Conservation (phyloP, 1,140 invertebrate species). For the Pseudomyrmex gracilis region DNA sequence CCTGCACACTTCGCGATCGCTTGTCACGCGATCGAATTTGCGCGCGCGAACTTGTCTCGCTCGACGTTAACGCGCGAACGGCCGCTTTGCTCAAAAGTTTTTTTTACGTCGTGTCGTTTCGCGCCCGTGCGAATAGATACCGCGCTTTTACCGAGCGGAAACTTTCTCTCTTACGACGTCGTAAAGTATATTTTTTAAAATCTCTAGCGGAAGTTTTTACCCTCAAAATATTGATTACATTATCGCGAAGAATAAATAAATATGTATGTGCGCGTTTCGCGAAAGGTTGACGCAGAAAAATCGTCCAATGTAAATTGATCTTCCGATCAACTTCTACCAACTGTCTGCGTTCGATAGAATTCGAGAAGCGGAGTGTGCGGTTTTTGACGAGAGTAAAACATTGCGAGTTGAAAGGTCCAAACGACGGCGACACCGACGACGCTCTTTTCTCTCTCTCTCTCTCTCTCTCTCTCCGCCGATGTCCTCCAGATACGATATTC, state of each 20-base stretch:
- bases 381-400: slow-evolving; percentile 31
- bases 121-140: not conserved
- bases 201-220: not conserved
- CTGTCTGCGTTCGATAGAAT: not conserved
- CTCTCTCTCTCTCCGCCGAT: no score
- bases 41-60: slow-evolving; percentile 41
- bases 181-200: not conserved
- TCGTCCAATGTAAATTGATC: not conserved
- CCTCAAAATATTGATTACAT: no score
- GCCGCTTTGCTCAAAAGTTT: slow-evolving; percentile 25
- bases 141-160: not conserved
- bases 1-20: slow-evolving; percentile 11
- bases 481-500: slow-evolving; percentile 74
- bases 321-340: not conserved
- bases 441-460: no score
- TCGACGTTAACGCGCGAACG: slow-evolving; percentile 19
- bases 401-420: slow-evolving; percentile 5
- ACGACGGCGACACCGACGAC: slow-evolving; percentile 4
- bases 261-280: not conserved
- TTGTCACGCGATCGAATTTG: slow-evolving; percentile 46
- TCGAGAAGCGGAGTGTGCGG: not conserved
- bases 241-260: not conserved
- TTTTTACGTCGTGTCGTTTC: slow-evolving; percentile 38
- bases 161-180: not conserved
- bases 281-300: not conserved